phyloP scores from a whole-genome alignment of 2,797 vertebrate genomes.

The Rhinophrynus dorsalis region DNA sequence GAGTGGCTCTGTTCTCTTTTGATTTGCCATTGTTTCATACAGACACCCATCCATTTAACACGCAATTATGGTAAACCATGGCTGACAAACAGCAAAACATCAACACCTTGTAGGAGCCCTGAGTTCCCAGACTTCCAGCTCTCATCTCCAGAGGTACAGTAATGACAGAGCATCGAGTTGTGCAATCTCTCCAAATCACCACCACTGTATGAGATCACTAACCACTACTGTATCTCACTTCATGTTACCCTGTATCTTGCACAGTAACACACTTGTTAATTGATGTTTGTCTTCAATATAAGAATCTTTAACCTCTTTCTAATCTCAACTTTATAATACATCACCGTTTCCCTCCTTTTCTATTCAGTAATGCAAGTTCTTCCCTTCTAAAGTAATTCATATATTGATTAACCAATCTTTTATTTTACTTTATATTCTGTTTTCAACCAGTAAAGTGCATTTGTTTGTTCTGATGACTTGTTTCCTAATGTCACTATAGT shows the following conservation, averaged over 20 bases:
- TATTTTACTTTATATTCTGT: not conserved
- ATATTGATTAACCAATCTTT: constrained; percentile 1
- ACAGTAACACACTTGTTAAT: constrained; percentile 50
- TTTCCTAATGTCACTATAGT: no score
- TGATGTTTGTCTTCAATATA: constrained; percentile 44
- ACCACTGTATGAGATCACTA: constrained; percentile 61
- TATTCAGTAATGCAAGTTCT: no score
- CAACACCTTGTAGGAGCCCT: constrained; percentile 92
- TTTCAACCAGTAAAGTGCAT: no score
- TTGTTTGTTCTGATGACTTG: no score
- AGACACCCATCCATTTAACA: constrained; percentile 96
- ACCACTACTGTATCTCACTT: constrained; percentile 60
- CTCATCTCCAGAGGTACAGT: constrained; percentile 96
- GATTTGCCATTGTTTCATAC: constrained; percentile 89
- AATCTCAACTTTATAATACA: constrained; percentile 5
- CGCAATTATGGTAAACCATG: constrained; percentile 99
- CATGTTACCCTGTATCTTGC: constrained; percentile 41
- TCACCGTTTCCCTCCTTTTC: not conserved
- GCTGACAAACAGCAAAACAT: constrained; percentile 99
- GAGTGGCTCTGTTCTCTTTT: constrained; percentile 62
- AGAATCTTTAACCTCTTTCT: constrained; percentile 1
- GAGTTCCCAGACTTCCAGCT: constrained; percentile 92
- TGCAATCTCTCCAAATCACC: constrained; percentile 58
- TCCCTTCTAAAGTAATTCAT: not conserved
- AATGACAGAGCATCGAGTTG: constrained; percentile 68